Evolutionary conservation across 2,113 vertebrate species (phyloP).

Genomic region (Gasterosteus nipponicus): DNA sequence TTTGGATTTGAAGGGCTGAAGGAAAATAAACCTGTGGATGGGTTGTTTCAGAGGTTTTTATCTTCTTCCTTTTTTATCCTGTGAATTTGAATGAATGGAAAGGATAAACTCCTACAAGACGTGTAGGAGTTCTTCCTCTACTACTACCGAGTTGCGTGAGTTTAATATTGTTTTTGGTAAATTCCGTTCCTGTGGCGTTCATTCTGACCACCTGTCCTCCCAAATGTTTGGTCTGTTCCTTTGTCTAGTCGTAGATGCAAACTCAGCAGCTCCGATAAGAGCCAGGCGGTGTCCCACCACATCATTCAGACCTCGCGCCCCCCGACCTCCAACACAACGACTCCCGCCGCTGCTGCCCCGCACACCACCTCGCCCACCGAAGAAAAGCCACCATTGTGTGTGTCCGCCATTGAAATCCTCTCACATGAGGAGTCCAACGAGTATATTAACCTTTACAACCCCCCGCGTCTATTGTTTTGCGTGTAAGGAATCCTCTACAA

Average conservation of each 20-base stretch:
- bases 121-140: background rate
- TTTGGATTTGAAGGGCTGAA: background rate
- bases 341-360: slow-evolving; percentile 11
- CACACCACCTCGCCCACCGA: slow-evolving; percentile 19
- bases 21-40: background rate
- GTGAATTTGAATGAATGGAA: background rate
- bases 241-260: slow-evolving; percentile 28
- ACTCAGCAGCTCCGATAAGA: slow-evolving; percentile 45
- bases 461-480: slow-evolving; percentile 14
- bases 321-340: slow-evolving; percentile 42
- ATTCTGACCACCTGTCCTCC: slow-evolving; percentile 50
- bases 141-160: background rate
- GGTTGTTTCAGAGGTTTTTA: background rate
- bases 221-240: slow-evolving; percentile 18
- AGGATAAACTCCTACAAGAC: background rate
- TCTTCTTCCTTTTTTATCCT: background rate
- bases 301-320: slow-evolving; percentile 54
- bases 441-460: slow-evolving; percentile 54
- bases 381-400: slow-evolving; percentile 61
- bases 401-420: slow-evolving; percentile 51
- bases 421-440: slow-evolving; percentile 52
- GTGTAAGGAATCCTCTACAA: slow-evolving; percentile 4
- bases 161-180: background rate
- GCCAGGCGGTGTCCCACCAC: slow-evolving; percentile 44
- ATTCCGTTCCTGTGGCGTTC: slow-evolving; percentile 1